phyloP scores from a whole-genome alignment of 2,113 vertebrate species.

The Phylloscopus whistleri region DNA sequence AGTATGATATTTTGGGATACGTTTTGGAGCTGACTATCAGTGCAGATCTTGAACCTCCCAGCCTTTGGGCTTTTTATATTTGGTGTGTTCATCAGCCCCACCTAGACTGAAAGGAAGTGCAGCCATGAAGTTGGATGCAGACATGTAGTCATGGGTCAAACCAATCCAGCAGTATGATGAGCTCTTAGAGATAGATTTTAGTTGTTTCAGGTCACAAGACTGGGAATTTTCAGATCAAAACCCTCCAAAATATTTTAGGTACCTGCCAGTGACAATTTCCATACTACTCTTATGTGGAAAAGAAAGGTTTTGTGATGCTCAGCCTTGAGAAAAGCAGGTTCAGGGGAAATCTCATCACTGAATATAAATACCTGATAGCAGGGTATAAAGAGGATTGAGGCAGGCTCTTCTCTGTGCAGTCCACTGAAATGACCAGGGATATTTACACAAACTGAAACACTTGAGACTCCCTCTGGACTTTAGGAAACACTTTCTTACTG shows the following conservation, averaged over 20 bases:
- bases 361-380: not conserved
- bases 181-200: not conserved
- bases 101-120: not conserved
- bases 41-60: not conserved
- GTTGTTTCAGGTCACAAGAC: not conserved
- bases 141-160: not conserved
- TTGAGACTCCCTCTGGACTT: not conserved
- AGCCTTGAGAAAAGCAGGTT: not conserved
- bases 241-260: not conserved
- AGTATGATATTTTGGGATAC: not conserved
- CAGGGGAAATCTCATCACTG: not conserved
- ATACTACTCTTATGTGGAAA: not conserved
- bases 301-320: not conserved
- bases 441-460: not conserved
- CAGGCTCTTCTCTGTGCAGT: not conserved
- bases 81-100: not conserved
- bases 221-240: not conserved
- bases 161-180: not conserved
- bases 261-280: not conserved
- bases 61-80: not conserved
- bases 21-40: not conserved
- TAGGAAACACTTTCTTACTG: not conserved
- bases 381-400: not conserved
- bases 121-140: not conserved
- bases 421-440: not conserved